phyloP scores from a whole-genome alignment of 2,888 invertebrate species.

The Lasioglossum leucozonium region DNA sequence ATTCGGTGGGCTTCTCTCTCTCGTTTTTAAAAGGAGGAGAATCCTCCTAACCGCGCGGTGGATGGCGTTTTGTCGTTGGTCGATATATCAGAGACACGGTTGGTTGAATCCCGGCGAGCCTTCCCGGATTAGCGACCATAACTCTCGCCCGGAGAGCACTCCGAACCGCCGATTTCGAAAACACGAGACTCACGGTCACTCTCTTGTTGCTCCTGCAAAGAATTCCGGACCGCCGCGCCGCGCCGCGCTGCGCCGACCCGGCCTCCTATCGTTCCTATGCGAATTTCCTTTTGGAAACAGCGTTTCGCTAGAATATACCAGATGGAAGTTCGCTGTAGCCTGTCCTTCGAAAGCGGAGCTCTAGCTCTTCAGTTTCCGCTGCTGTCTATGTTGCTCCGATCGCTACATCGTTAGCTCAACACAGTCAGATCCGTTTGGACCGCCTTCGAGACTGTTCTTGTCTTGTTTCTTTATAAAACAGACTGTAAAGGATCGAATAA shows the following conservation, averaged over 20 bases:
- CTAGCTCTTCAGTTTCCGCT: not conserved
- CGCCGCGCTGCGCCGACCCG: slow-evolving; percentile 25
- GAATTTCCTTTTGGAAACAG: not conserved
- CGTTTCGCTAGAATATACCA: not conserved
- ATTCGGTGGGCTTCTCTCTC: slow-evolving; percentile 6
- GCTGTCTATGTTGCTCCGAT: not conserved
- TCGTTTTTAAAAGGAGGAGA: slow-evolving; percentile 9
- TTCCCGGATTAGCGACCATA: slow-evolving; percentile 79
- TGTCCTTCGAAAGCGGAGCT: not conserved
- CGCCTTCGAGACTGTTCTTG: too few relatives aligned
- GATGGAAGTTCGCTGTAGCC: not conserved
- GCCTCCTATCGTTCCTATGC: not conserved
- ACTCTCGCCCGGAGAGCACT: slow-evolving; percentile 64
- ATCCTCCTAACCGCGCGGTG: not conserved
- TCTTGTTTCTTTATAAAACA: not conserved
- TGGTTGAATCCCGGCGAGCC: slow-evolving; percentile 58
- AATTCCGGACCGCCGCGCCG: slow-evolving; percentile 53
- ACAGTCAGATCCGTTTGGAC: too few relatives aligned
- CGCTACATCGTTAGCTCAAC: not conserved
- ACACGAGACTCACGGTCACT: slow-evolving; percentile 40
- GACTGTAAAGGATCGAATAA: not conserved
- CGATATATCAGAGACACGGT: slow-evolving; percentile 70
- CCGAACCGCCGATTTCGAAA: slow-evolving; percentile 57
- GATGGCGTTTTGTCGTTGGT: slow-evolving; percentile 51
- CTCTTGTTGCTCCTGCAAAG: slow-evolving; percentile 39